These are phyloP conservation scores for Heteromyza rotundicornis DNA, from an alignment of 2,888 invertebrate species.

Conservation along the genomic window DNA sequence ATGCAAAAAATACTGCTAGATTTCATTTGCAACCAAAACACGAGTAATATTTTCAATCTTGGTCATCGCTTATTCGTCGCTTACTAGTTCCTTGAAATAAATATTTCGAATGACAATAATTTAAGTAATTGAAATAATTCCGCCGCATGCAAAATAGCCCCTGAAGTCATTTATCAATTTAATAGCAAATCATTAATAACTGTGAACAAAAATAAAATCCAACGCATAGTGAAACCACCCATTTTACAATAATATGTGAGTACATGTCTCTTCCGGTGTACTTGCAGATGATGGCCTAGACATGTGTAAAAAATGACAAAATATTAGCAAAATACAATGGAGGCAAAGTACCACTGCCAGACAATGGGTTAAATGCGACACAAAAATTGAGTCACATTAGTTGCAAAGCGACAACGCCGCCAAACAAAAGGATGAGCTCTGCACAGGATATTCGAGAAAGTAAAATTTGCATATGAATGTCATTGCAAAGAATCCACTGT, in stretches of 20 bases:
- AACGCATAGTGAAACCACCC: background rate
- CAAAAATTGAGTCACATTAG: slow-evolving; percentile 33
- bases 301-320: background rate
- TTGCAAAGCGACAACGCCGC: slow-evolving; percentile 12
- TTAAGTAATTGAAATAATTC: too few species aligned
- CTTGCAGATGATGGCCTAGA: background rate
- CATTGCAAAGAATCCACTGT: too few species aligned
- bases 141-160: background rate
- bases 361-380: slow-evolving; percentile 32
- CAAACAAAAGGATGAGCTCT: background rate
- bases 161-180: slow-evolving; percentile 30
- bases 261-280: background rate
- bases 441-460: background rate
- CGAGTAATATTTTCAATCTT: too few species aligned
- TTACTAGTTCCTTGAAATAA: too few species aligned
- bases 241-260: background rate
- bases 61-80: too few species aligned
- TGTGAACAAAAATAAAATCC: slow-evolving; percentile 15
- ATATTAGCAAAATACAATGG: background rate
- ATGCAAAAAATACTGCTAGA: too few species aligned
- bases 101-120: too few species aligned
- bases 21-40: too few species aligned
- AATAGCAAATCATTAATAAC: slow-evolving; percentile 31
- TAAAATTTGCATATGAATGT: slow-evolving; percentile 37
- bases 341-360: slow-evolving; percentile 29